Conservation (phyloP, 92 coral and sea anemone species). For the Meandrina meandrites region DNA sequence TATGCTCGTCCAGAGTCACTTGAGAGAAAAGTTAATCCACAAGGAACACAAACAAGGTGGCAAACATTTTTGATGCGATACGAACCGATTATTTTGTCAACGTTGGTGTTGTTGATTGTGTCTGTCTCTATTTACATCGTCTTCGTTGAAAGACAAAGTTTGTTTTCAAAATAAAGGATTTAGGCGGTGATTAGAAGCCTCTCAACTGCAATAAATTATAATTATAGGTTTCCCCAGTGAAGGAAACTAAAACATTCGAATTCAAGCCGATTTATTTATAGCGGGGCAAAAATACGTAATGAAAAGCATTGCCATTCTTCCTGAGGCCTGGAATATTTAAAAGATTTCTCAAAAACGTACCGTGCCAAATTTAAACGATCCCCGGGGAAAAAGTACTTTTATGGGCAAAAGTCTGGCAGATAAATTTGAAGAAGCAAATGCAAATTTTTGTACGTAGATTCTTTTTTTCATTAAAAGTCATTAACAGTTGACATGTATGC, state of each 20-base stretch:
- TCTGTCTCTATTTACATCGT: conserved; percentile 61
- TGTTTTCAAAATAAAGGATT: conserved; percentile 44
- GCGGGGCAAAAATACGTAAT: neutral
- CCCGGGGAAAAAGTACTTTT: too few relatives aligned
- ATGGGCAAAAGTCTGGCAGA: too few relatives aligned
- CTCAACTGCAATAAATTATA: conserved; percentile 7
- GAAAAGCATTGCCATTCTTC: too few relatives aligned
- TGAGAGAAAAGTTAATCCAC: conserved; percentile 32
- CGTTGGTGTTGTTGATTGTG: conserved; percentile 44
- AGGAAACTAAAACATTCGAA: neutral
- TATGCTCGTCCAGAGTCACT: conserved; percentile 54
- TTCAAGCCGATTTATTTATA: neutral
- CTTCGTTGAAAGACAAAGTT: conserved; percentile 64
- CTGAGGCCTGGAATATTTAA: too few relatives aligned
- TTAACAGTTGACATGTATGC: neutral
- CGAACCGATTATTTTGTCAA: conserved; percentile 50
- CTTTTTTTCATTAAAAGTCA: neutral
- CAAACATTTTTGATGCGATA: conserved; percentile 50
- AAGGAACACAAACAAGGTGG: conserved; percentile 30
- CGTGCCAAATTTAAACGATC: too few relatives aligned
- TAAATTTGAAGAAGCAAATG: neutral
- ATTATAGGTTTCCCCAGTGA: neutral
- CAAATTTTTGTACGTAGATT: neutral
- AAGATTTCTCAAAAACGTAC: too few relatives aligned
- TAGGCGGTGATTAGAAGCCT: conserved; percentile 5